Evolutionary conservation across 2,797 vertebrate species (phyloP).

Genomic region (Eulemur albifrons): DNA sequence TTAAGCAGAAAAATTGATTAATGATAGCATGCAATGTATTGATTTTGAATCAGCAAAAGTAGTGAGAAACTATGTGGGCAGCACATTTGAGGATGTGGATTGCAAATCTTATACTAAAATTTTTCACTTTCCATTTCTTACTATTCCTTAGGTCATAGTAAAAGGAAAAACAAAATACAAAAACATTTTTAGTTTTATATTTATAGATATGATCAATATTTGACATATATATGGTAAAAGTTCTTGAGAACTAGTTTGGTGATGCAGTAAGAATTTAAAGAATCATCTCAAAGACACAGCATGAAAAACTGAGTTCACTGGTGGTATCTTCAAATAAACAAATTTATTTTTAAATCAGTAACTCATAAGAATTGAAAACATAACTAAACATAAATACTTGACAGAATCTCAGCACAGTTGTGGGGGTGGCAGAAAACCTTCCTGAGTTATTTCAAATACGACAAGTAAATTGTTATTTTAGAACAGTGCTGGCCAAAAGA

Average conservation of each 20-base stretch:
- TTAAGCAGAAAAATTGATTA: neutral
- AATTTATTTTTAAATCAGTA: conserved; percentile 27
- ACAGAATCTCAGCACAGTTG: neutral
- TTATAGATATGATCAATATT: neutral
- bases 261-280: neutral
- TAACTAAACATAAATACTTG: neutral
- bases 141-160: neutral
- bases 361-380: neutral
- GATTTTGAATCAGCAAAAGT: neutral
- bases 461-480: neutral
- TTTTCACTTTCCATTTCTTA: neutral
- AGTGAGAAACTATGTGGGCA: neutral
- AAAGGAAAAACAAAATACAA: neutral
- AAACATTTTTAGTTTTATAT: neutral
- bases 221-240: neutral
- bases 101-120: neutral
- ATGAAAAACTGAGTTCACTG: neutral
- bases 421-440: neutral
- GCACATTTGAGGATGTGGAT: neutral
- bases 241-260: neutral
- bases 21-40: neutral
- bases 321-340: neutral
- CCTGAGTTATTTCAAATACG: neutral
- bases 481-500: neutral
- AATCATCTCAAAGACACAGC: neutral